Evolutionary conservation across 2,113 vertebrate species (phyloP).

Genomic region (Phaethornis superciliosus): DNA sequence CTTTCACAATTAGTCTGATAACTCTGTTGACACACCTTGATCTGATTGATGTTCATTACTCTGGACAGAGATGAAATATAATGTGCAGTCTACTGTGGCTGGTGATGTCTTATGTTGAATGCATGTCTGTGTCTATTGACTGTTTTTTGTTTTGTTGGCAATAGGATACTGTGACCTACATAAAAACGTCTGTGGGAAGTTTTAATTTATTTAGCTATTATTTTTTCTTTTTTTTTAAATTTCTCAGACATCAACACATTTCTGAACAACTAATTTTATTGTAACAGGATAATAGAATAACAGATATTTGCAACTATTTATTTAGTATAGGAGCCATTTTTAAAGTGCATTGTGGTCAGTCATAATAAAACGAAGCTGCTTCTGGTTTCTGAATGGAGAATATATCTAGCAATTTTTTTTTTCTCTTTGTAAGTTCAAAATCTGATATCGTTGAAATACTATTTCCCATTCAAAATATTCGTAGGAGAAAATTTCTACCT

Average conservation of each 20-base stretch:
- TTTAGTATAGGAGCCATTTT: neutral
- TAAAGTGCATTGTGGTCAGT: neutral
- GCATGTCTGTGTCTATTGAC: neutral
- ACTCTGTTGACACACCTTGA: neutral
- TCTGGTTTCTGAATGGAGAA: neutral
- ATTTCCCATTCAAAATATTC: neutral
- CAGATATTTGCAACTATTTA: neutral
- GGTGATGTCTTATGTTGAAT: neutral
- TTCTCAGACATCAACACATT: neutral
- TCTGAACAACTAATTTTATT: neutral
- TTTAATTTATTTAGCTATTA: neutral
- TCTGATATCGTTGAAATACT: neutral
- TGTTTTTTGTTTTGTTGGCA: neutral
- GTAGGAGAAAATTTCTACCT: neutral
- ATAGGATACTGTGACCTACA: neutral
- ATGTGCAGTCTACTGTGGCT: neutral
- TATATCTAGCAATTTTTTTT: neutral
- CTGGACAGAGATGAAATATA: neutral
- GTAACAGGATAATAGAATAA: neutral
- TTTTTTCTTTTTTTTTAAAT: neutral
- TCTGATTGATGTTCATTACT: neutral
- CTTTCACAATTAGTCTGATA: neutral
- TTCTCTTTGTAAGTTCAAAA: neutral
- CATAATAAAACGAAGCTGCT: neutral
- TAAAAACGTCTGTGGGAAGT: neutral